Conservation (phyloP, 64 coral and sea anemone species). For the Montipora efflorescens region DNA sequence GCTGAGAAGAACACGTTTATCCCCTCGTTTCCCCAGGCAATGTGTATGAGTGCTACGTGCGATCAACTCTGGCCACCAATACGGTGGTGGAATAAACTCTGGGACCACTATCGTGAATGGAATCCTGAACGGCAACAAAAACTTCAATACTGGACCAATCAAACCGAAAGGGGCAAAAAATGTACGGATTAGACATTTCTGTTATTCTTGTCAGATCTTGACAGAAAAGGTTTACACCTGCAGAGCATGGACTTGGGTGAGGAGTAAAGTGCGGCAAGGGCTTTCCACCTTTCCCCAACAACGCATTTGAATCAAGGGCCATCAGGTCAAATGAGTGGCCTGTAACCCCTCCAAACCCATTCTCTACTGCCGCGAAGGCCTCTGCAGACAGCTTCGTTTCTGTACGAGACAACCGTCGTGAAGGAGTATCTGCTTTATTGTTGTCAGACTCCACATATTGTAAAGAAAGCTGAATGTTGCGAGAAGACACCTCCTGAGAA, state of each 20-base stretch:
- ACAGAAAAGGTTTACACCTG: neutral
- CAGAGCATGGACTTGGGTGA: neutral
- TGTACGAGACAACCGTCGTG: neutral
- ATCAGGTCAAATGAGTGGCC: conserved; percentile 18
- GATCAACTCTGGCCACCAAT: conserved; percentile 63
- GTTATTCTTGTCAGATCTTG: neutral
- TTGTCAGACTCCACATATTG: neutral
- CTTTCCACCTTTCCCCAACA: neutral
- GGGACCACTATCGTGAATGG: conserved; percentile 36
- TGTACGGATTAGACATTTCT: conserved; percentile 16
- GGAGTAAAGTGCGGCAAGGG: conserved; percentile 45
- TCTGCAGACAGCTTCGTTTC: neutral
- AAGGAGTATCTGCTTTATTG: conserved; percentile 27
- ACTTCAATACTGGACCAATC: conserved; percentile 39
- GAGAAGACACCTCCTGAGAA: neutral
- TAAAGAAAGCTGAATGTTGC: conserved; percentile 32
- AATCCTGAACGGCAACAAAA: neutral
- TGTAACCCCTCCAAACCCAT: neutral
- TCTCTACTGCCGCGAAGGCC: neutral
- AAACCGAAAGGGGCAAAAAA: conserved; percentile 21
- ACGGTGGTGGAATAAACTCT: neutral
- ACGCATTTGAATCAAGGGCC: conserved; percentile 20
- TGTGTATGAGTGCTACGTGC: neutral
- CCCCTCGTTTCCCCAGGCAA: neutral
- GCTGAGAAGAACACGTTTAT: neutral